Percentiles rank a stretch among this genome's conserved stretches.
Evolutionary conservation across 2,113 vertebrate species (phyloP).

Genomic region (Procavia capensis): DNA sequence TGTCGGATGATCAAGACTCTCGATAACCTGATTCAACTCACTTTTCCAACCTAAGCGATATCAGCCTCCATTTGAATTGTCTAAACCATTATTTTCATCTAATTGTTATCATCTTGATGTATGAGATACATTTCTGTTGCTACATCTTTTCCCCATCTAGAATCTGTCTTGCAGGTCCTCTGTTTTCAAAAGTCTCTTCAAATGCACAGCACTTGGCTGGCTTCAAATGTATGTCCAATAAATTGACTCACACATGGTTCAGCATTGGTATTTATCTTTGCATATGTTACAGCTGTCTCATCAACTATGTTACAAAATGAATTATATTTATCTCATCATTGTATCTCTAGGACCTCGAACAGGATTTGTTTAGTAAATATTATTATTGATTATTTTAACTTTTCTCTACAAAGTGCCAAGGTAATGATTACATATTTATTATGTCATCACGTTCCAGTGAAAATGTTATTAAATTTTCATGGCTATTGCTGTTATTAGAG

Average conservation of each 20-base stretch:
- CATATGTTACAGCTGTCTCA: neutral
- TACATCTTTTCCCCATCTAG: neutral
- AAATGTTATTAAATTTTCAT: constrained; percentile 78
- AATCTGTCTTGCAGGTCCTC: neutral
- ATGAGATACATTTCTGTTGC: neutral
- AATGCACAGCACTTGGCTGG: too few relatives aligned
- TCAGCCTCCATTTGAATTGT: rapidly evolving
- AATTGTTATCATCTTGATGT: neutral
- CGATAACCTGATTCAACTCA: neutral
- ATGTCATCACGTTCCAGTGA: constrained; percentile 61
- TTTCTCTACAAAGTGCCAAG: constrained; percentile 26
- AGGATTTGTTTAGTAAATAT: constrained; percentile 30
- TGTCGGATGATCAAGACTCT: neutral
- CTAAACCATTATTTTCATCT: neutral
- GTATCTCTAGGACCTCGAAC: neutral
- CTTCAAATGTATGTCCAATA: neutral
- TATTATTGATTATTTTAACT: constrained; percentile 53
- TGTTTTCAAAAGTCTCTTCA: constrained; percentile 31
- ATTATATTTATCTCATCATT: neutral
- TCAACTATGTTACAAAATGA: neutral
- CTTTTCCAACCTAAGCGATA: neutral
- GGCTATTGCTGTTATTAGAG: constrained; percentile 70
- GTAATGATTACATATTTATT: constrained; percentile 61
- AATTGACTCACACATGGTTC: neutral
- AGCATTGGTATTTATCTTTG: constrained; percentile 20